These are phyloP conservation scores for Coleophora flavipennella DNA, from an alignment of 2,888 invertebrate genomes.

Conservation along the genomic window DNA sequence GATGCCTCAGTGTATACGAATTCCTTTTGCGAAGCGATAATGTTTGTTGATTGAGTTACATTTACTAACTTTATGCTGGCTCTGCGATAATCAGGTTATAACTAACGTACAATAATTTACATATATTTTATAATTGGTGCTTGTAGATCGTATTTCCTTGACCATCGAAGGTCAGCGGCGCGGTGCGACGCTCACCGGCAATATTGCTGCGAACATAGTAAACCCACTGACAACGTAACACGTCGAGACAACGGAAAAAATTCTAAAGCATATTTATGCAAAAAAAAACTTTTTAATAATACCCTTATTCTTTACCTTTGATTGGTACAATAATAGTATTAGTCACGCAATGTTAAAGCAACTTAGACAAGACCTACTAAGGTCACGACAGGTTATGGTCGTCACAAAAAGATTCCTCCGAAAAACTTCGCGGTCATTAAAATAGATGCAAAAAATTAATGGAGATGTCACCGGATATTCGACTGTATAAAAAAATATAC, in stretches of 20 bases:
- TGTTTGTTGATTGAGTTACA: conserved; percentile 20
- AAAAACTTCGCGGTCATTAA: conserved; percentile 43
- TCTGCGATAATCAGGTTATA: conserved; percentile 47
- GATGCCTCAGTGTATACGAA: conserved; percentile 15
- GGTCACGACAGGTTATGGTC: conserved; percentile 25
- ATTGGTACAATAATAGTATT: conserved; percentile 18
- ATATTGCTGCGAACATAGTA: conserved; percentile 31
- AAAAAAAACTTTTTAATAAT: conserved; percentile 2
- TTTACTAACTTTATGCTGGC: conserved; percentile 22
- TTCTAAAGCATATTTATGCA: conserved; percentile 1
- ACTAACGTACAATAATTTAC: conserved; percentile 42
- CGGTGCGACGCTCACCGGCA: conserved; percentile 47
- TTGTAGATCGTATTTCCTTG: conserved; percentile 62
- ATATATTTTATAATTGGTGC: conserved; percentile 43
- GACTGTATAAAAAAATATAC: too few relatives aligned
- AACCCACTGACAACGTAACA: conserved; percentile 13
- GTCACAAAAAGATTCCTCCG: conserved; percentile 32
- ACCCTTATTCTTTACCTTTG: conserved; percentile 3
- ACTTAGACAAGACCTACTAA: conserved; percentile 25
- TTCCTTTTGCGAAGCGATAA: conserved; percentile 42
- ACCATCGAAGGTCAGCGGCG: conserved; percentile 57
- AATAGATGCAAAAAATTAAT: conserved; percentile 25
- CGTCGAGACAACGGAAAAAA: neutral
- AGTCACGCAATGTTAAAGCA: conserved; percentile 39
- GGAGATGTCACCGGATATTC: conserved; percentile 17